Conservation (phyloP, 2,888 invertebrate genomes). For the Platycheirus albimanus region DNA sequence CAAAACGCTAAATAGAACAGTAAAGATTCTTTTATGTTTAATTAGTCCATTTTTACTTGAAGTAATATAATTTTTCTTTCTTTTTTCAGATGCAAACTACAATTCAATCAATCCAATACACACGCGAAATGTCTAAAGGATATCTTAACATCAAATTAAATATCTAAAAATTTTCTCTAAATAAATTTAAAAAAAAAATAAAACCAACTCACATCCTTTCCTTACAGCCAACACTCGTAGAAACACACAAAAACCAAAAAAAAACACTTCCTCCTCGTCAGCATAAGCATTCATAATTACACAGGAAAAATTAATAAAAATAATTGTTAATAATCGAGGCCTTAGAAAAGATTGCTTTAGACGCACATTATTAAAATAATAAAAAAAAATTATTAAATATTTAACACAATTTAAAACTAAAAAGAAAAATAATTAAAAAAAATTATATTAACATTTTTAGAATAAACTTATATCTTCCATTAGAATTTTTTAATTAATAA, state of each 20-base stretch:
- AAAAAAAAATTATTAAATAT: constrained; percentile 34
- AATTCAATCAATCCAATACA: constrained; percentile 63
- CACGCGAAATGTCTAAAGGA: constrained; percentile 50
- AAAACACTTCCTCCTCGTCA: constrained; percentile 34
- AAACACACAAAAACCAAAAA: background rate
- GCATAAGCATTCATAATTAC: constrained; percentile 27
- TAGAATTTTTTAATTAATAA: constrained; percentile 64
- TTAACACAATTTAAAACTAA: constrained; percentile 22
- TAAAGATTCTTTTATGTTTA: too few species aligned
- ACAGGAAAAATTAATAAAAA: constrained; percentile 28
- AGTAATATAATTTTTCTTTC: background rate
- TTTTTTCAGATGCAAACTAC: constrained; percentile 56
- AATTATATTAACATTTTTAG: constrained; percentile 29
- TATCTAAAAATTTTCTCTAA: background rate
- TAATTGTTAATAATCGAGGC: constrained; percentile 57
- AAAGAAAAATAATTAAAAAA: constrained; percentile 4
- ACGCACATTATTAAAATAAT: constrained; percentile 53
- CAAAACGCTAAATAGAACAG: too few species aligned
- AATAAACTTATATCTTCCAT: constrained; percentile 71
- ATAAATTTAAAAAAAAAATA: constrained; percentile 10
- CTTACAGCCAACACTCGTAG: constrained; percentile 44
- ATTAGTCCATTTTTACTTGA: too few species aligned
- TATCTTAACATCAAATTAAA: constrained; percentile 24
- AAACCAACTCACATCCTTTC: constrained; percentile 36
- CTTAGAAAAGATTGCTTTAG: constrained; percentile 71